Evolutionary conservation across 2,888 invertebrate species (phyloP).

Genomic region (Chydorus sphaericus): DNA sequence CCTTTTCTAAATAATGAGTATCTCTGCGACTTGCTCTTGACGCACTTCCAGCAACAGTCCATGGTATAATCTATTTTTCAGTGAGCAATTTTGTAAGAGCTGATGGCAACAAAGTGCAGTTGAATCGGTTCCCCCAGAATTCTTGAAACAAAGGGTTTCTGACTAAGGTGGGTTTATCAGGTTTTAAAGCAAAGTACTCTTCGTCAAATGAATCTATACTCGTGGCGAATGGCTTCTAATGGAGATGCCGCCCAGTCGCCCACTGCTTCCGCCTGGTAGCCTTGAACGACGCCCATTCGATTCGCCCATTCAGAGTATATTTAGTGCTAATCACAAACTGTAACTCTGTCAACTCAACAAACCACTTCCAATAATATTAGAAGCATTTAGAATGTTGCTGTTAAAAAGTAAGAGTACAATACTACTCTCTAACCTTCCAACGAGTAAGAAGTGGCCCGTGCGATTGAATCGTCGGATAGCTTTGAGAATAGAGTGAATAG

Average conservation of each 20-base stretch:
- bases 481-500: constrained; percentile 42
- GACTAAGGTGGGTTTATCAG: constrained; percentile 38
- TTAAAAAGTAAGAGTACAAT: too few relatives aligned
- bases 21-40: constrained; percentile 46
- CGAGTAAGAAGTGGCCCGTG: constrained; percentile 42
- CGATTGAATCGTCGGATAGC: constrained; percentile 42
- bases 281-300: constrained; percentile 53
- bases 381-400: too few relatives aligned
- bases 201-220: constrained; percentile 43
- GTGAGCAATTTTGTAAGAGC: too few relatives aligned
- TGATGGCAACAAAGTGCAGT: constrained; percentile 45
- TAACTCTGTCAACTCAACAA: too few relatives aligned
- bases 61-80: constrained; percentile 2
- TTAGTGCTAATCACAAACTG: too few relatives aligned
- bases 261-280: constrained; percentile 45
- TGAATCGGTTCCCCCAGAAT: constrained; percentile 59
- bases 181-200: constrained; percentile 49
- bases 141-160: constrained; percentile 59
- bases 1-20: too few relatives aligned
- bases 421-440: constrained; percentile 43
- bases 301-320: too few relatives aligned
- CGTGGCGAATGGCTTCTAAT: constrained; percentile 59
- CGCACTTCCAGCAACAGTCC: constrained; percentile 60
- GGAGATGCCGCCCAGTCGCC: constrained; percentile 57
- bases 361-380: constrained; percentile 42